Evolutionary conservation across 2,888 invertebrate species (phyloP).

Genomic region (Ornithoptera priamus): DNA sequence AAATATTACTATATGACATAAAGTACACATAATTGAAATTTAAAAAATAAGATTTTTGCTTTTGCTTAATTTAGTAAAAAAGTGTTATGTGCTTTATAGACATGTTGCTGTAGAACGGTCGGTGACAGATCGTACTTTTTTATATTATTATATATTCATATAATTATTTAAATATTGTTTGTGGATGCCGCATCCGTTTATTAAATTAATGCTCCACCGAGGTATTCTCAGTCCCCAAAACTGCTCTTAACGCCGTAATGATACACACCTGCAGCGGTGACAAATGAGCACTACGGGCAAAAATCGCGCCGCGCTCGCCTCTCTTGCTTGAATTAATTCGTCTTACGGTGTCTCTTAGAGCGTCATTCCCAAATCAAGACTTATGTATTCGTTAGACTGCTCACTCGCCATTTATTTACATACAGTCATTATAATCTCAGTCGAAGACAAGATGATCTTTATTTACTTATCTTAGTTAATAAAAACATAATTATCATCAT

Average conservation of each 20-base stretch:
- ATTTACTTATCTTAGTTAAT: no score
- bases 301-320: constrained; percentile 65
- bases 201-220: not conserved
- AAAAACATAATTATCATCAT: no score
- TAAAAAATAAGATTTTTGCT: no score
- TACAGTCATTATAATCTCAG: not conserved
- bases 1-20: no score
- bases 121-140: not conserved
- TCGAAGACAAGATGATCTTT: no score
- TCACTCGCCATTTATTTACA: not conserved
- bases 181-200: constrained; percentile 4
- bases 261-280: constrained; percentile 70
- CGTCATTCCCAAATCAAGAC: constrained; percentile 47
- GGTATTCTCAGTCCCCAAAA: constrained; percentile 8
- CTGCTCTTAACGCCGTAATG: constrained; percentile 47
- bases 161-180: not conserved
- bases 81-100: no score
- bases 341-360: constrained; percentile 73
- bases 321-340: constrained; percentile 75
- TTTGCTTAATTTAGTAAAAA: no score
- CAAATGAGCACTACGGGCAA: constrained; percentile 75
- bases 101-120: not conserved
- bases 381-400: constrained; percentile 13
- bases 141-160: not conserved
- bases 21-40: no score